Conservation (phyloP, 2,113 vertebrate species). For the Vulpes lagopus region DNA sequence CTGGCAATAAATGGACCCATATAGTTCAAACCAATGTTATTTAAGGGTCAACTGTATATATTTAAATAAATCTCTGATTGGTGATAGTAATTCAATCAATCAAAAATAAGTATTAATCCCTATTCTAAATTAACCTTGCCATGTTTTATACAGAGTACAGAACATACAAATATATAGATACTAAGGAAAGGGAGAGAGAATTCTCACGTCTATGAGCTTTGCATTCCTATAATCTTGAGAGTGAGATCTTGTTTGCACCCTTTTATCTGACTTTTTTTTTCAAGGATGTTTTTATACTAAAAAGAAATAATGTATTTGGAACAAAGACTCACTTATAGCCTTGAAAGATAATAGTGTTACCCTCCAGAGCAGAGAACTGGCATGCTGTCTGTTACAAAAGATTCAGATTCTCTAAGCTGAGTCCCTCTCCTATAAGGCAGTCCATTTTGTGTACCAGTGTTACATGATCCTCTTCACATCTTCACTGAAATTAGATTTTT, state of each 20-base stretch:
- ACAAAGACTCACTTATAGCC: not conserved
- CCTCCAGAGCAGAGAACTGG: not conserved
- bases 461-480: not conserved
- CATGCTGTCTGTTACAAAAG: not conserved
- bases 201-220: not conserved
- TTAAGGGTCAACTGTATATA: not conserved
- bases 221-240: not conserved
- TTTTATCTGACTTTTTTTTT: not conserved
- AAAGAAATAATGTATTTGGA: not conserved
- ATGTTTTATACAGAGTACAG: not conserved
- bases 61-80: not conserved
- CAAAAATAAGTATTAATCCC: not conserved
- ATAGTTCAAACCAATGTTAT: not conserved
- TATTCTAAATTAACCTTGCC: not conserved
- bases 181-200: not conserved
- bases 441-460: not conserved
- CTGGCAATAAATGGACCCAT: not conserved
- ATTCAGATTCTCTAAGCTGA: too few relatives aligned
- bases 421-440: not conserved
- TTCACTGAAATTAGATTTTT: not conserved
- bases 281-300: not conserved
- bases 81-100: not conserved
- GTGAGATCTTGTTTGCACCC: not conserved
- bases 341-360: not conserved
- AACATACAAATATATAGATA: not conserved